A percentile compares a stretch with the other conserved stretches of the same genome.
phyloP scores from a whole-genome alignment of 2,797 vertebrate species.

The Phyllotis vaccarum region DNA sequence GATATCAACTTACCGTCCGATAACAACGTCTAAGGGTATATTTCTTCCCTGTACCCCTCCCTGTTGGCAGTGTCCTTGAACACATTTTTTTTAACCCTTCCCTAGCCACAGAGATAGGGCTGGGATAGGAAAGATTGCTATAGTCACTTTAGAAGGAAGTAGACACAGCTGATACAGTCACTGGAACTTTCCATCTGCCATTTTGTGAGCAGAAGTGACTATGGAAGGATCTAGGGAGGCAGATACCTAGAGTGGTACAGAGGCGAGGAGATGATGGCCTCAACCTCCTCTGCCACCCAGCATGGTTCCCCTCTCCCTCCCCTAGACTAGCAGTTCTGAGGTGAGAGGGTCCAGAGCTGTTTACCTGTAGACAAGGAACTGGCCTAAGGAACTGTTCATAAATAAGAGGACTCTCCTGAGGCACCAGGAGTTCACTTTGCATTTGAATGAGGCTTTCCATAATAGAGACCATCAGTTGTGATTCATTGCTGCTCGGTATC shows the following conservation, averaged over 20 bases:
- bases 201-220: not conserved
- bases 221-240: not conserved
- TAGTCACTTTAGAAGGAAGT: not conserved
- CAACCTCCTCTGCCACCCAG: not conserved
- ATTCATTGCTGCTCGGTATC: conserved; percentile 58
- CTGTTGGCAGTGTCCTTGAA: not conserved
- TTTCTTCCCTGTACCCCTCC: not conserved
- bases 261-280: not conserved
- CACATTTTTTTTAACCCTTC: not conserved
- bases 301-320: not conserved
- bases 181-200: not conserved
- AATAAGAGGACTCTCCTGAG: conserved; percentile 20
- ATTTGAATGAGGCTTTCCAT: conserved; percentile 69
- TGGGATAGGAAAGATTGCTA: not conserved
- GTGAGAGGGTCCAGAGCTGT: not conserved
- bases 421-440: conserved; percentile 41
- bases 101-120: not conserved
- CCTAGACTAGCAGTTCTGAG: not conserved
- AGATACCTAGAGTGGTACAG: not conserved
- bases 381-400: conserved; percentile 49
- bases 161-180: not conserved
- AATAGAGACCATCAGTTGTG: conserved; percentile 28
- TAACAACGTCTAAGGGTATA: not conserved
- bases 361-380: conserved; percentile 16
- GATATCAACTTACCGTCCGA: not conserved